These are phyloP conservation scores for Oreochromis niloticus DNA, from an alignment of 2,113 vertebrate species.

Conservation along the genomic window DNA sequence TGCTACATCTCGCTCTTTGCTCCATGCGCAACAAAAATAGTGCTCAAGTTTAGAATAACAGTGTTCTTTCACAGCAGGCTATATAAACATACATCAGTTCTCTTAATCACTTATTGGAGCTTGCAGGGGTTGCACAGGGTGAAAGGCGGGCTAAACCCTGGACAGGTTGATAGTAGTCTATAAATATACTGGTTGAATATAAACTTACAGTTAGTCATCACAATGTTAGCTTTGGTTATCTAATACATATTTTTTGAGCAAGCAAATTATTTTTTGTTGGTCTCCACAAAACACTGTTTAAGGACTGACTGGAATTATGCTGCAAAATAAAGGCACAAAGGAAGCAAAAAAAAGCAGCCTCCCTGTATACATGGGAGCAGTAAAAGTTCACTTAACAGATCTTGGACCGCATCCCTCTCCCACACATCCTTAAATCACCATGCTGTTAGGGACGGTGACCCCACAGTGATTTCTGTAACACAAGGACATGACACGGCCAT, in stretches of 20 bases:
- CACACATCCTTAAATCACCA: neutral
- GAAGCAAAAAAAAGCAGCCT: neutral
- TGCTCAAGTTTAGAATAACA: neutral
- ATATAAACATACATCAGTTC: neutral
- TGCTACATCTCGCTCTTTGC: neutral
- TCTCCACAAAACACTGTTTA: neutral
- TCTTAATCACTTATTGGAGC: neutral
- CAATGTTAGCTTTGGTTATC: neutral
- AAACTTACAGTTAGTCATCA: neutral
- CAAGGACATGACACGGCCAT: neutral
- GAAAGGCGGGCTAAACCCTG: neutral
- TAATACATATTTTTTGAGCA: neutral
- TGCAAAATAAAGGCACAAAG: neutral
- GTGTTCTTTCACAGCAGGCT: neutral
- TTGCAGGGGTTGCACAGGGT: neutral
- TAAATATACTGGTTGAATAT: neutral
- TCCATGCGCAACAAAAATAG: neutral
- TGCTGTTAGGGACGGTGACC: neutral
- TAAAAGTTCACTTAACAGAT: neutral
- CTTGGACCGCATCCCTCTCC: neutral
- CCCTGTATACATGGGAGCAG: accelerated
- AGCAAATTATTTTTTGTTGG: neutral
- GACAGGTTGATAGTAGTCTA: neutral
- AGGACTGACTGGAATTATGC: neutral
- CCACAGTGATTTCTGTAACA: neutral